Conservation (phyloP, 2,888 invertebrate species). For the Antheraea yamamai region DNA sequence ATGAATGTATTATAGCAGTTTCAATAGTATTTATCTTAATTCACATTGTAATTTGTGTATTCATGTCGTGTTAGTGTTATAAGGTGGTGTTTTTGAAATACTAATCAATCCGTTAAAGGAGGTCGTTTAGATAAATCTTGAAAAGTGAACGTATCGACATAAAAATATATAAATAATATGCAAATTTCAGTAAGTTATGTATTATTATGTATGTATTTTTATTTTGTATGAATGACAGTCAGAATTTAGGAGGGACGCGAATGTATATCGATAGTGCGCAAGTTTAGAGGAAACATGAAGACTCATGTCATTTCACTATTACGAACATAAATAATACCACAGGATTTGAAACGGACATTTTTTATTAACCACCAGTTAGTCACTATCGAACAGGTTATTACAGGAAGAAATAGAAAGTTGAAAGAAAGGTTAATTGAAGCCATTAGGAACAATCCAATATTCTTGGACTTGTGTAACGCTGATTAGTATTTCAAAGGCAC, state of each 20-base stretch:
- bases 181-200: too few relatives aligned
- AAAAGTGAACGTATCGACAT: too few relatives aligned
- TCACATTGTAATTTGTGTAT: conserved; percentile 14
- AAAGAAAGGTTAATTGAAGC: neutral
- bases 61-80: conserved; percentile 9
- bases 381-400: neutral
- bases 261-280: too few relatives aligned
- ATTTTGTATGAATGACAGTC: too few relatives aligned
- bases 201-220: too few relatives aligned
- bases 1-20: neutral
- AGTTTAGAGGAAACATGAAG: too few relatives aligned
- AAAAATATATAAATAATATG: too few relatives aligned
- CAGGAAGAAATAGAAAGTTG: neutral
- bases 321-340: too few relatives aligned
- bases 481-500: conserved; percentile 14
- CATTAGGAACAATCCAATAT: neutral
- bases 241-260: too few relatives aligned
- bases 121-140: too few relatives aligned
- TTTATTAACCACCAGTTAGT: neutral
- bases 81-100: conserved; percentile 20
- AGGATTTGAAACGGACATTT: neutral
- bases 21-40: conserved; percentile 11
- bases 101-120: neutral
- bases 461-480: neutral
- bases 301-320: too few relatives aligned